These are phyloP conservation scores for Gonioctena quinquepunctata DNA, from an alignment of 1,140 invertebrate genomes.

Conservation along the genomic window DNA sequence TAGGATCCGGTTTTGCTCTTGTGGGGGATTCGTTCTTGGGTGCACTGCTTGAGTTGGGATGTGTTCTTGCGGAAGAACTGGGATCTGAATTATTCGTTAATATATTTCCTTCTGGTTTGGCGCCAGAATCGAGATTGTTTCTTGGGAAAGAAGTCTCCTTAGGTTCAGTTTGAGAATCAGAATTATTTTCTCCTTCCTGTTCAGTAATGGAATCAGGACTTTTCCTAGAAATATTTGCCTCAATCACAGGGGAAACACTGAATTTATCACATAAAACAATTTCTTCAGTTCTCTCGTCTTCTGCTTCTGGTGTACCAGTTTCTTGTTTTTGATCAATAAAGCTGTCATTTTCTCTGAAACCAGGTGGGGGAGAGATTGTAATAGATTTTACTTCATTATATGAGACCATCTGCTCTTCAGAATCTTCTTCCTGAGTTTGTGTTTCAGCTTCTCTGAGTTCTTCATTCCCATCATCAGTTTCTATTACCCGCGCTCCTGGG, in stretches of 20 bases:
- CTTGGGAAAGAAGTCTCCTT: not conserved
- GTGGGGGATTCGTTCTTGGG: not conserved
- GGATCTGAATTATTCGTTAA: too few species aligned
- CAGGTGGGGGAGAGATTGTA: not conserved
- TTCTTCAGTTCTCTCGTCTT: too few species aligned
- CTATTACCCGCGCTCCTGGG: not conserved
- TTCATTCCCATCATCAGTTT: not conserved
- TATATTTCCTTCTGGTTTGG: not conserved
- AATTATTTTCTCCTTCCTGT: too few species aligned
- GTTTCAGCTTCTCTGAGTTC: not conserved
- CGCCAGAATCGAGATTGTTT: not conserved
- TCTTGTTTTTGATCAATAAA: too few species aligned
- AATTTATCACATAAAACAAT: too few species aligned
- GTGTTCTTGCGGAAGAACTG: not conserved
- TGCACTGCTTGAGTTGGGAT: too few species aligned
- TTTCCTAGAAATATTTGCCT: too few species aligned
- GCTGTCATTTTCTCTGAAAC: not conserved
- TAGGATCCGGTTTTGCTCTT: slow-evolving; percentile 3
- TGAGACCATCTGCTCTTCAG: not conserved
- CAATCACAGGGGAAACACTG: too few species aligned
- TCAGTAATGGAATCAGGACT: too few species aligned
- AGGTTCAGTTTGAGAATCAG: not conserved
- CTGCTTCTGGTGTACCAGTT: too few species aligned
- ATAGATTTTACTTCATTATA: not conserved
- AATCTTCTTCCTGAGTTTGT: not conserved